Percentiles rank a stretch among this genome's conserved stretches.
Conservation (phyloP, 1,140 invertebrate species). For the Drosophila jambulina region DNA sequence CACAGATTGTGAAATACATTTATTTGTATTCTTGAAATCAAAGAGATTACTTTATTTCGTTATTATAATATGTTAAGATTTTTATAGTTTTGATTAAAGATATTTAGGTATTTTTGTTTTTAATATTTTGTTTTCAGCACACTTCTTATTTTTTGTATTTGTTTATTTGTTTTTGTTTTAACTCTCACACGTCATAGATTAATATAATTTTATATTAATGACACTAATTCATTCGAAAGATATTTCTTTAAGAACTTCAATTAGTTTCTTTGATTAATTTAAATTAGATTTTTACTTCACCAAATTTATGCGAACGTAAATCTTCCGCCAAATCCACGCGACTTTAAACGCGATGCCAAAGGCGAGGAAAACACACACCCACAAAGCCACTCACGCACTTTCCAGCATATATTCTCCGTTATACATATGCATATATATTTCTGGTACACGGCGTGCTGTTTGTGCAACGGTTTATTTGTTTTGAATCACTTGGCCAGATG, state of each 20-base stretch:
- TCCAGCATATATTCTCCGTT: slow-evolving; percentile 17
- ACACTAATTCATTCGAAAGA: neutral
- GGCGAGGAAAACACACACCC: slow-evolving; percentile 42
- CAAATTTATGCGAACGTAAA: slow-evolving; percentile 21
- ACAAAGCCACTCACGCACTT: slow-evolving; percentile 40
- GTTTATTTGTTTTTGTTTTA: neutral
- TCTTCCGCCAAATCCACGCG: slow-evolving; percentile 10
- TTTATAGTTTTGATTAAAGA: neutral
- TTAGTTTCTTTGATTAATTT: neutral
- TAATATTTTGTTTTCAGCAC: neutral
- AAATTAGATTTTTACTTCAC: slow-evolving; percentile 5
- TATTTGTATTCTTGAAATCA: neutral
- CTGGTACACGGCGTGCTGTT: slow-evolving; percentile 29
- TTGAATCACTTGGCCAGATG: slow-evolving; percentile 38
- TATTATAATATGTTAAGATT: neutral
- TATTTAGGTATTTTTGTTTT: neutral
- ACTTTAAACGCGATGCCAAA: slow-evolving; percentile 27
- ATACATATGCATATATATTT: slow-evolving; percentile 6
- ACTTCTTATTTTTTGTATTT: neutral
- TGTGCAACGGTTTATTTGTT: slow-evolving; percentile 50
- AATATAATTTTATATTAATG: neutral
- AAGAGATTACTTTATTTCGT: neutral
- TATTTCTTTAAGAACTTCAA: neutral
- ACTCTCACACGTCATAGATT: neutral
- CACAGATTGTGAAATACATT: neutral